Base-by-base conservation (phyloP, 2,797 vertebrate genomes). In the Etheostoma nigrum region DNA sequence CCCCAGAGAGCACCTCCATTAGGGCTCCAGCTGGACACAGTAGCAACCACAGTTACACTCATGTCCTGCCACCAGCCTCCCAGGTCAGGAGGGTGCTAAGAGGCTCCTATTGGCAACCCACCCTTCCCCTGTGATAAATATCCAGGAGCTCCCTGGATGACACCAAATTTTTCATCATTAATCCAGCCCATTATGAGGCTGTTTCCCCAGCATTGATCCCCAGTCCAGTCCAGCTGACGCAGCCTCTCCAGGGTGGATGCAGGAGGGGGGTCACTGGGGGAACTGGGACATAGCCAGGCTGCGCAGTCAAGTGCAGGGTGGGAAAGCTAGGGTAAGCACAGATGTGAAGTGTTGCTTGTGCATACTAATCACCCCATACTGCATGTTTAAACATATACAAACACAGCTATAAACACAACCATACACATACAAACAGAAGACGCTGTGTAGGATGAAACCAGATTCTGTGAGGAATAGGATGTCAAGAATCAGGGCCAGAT, bases 121-220 rank as follows among this genome's bases (percentile, higher is more conserved):
- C 86, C 60, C 88, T 88, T 88, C 73, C 88, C 91, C 90, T 77
- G 95, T 99, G 97, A 99, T 98, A 93, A 97, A 99, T 98, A 96
- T 96, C 94, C 88, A 90, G 86, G 89, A 94, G 92, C 94, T 93
- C 93, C 79, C 90, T 79, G 90, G 92, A 94, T 97, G 97, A 98
- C 95, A 95, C 95, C 93, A 93, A 95, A 98, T 99, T 98, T 97
- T 98, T 99, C 97, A 98, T 99, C 97, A 98, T 99, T 99, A 99
- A 98, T 98, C 92, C 68, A 77, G 88, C 85, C 96, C 93, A 96
- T 98, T 98, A 97, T 97, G 95, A 95, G 95, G 92, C 93, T 94
- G 95, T 95, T 95, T 96, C 95, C 94, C 91, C 95, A 63, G 94
- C 96, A 98, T 98, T 97, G 96, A 98, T 99, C 96, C 90, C 74